Evolutionary conservation across 2,113 vertebrate genomes (phyloP).

Genomic region (Antechinus stuartii): DNA sequence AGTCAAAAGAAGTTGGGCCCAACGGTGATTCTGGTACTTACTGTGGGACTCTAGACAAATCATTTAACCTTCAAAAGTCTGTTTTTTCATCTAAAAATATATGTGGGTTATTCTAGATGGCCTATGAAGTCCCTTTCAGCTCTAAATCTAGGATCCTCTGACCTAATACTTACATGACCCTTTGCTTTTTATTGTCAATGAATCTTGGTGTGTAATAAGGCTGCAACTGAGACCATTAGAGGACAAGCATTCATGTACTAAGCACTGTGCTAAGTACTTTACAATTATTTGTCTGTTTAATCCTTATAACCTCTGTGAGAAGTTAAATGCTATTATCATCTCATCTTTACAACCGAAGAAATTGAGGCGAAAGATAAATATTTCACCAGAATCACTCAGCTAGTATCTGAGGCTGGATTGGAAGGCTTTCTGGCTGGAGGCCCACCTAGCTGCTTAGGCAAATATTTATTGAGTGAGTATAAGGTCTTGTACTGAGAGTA

Average conservation of each 20-base stretch:
- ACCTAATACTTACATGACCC: not conserved
- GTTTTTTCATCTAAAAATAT: not conserved
- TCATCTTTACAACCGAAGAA: not conserved
- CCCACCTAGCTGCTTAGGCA: not conserved
- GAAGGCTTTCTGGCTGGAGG: not conserved
- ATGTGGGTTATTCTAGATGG: not conserved
- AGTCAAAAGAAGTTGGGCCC: not conserved
- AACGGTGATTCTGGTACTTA: no score
- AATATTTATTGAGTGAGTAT: not conserved
- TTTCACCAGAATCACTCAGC: not conserved
- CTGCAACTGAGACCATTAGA: not conserved
- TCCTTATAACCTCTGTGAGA: not conserved
- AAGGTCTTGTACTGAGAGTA: not conserved
- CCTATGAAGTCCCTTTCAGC: not conserved
- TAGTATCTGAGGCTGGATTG: not conserved
- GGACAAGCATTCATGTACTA: not conserved
- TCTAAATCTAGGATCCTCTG: not conserved
- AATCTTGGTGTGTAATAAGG: not conserved
- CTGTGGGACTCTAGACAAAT: not conserved
- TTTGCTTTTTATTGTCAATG: not conserved
- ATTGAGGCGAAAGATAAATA: not conserved
- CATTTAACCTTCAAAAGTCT: not conserved
- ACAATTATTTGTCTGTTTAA: not conserved
- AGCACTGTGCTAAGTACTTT: not conserved
- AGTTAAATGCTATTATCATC: not conserved